Conservation (phyloP, 2,797 vertebrate species). For the Diplodus puntazzo region DNA sequence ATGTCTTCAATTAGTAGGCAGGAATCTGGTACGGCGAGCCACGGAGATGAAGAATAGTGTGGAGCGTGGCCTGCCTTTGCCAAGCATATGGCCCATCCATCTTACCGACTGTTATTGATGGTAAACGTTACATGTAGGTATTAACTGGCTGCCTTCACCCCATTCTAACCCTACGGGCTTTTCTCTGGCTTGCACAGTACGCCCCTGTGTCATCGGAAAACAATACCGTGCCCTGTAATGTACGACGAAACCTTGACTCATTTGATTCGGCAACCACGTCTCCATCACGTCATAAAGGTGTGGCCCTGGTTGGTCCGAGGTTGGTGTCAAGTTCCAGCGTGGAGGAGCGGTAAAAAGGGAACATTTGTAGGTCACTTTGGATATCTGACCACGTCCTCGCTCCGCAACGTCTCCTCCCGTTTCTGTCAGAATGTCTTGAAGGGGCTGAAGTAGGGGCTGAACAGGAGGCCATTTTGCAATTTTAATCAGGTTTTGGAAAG, state of each 20-base stretch:
- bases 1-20: conserved; percentile 77
- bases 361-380: conserved; percentile 60
- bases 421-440: conserved; percentile 72
- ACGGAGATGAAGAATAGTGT: conserved; percentile 70
- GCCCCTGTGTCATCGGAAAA: conserved; percentile 29
- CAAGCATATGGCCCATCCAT: conserved; percentile 73
- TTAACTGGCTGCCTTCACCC: conserved; percentile 52
- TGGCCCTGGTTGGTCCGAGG: neutral
- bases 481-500: conserved; percentile 83
- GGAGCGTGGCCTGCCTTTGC: conserved; percentile 65
- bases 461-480: conserved; percentile 85
- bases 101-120: conserved; percentile 73
- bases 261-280: conserved; percentile 18
- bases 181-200: neutral
- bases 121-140: conserved; percentile 69
- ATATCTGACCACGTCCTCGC: conserved; percentile 63
- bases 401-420: conserved; percentile 50
- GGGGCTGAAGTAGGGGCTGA: conserved; percentile 72
- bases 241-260: conserved; percentile 25
- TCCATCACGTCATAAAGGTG: conserved; percentile 11
- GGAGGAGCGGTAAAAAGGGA: conserved; percentile 28
- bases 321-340: neutral
- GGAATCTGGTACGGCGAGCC: conserved; percentile 67
- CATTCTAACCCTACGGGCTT: conserved; percentile 8
- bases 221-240: conserved; percentile 7